Evolutionary conservation across 2,888 invertebrate species (phyloP).

Genomic region (Synergus gifuensis): DNA sequence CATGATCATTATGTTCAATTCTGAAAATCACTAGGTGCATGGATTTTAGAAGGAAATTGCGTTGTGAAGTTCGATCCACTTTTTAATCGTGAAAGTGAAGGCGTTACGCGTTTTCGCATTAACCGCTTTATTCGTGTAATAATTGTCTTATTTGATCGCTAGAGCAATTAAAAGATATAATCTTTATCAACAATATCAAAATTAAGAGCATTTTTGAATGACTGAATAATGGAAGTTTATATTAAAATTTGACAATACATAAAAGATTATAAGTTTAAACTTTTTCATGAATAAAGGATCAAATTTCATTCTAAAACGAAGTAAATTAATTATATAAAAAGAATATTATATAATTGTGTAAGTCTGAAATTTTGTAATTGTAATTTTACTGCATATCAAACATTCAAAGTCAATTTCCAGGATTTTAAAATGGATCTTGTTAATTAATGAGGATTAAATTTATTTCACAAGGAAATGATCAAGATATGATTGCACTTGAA

Average conservation of each 20-base stretch:
- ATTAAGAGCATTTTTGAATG: neutral
- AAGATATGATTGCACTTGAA: neutral
- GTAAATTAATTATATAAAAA: neutral
- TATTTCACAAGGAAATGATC: neutral
- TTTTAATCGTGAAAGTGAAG: slow-evolving; percentile 17
- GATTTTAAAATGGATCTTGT: neutral
- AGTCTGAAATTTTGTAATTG: neutral
- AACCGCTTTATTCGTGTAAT: neutral
- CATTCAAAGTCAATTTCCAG: neutral
- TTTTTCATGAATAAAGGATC: too few species aligned
- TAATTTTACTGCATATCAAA: neutral
- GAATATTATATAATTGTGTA: neutral
- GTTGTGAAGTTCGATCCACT: neutral
- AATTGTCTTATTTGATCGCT: neutral
- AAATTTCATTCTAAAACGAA: too few species aligned
- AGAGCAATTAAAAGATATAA: neutral
- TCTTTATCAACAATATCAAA: neutral
- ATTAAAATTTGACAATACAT: too few species aligned
- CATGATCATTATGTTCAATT: neutral
- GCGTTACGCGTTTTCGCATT: neutral
- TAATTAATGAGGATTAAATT: neutral
- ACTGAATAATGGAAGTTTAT: too few species aligned
- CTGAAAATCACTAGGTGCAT: neutral
- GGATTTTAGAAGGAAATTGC: slow-evolving; percentile 10
- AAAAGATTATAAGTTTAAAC: too few species aligned